Evolutionary conservation across 2,797 vertebrate species (phyloP).

Genomic region (Aplochiton taeniatus): DNA sequence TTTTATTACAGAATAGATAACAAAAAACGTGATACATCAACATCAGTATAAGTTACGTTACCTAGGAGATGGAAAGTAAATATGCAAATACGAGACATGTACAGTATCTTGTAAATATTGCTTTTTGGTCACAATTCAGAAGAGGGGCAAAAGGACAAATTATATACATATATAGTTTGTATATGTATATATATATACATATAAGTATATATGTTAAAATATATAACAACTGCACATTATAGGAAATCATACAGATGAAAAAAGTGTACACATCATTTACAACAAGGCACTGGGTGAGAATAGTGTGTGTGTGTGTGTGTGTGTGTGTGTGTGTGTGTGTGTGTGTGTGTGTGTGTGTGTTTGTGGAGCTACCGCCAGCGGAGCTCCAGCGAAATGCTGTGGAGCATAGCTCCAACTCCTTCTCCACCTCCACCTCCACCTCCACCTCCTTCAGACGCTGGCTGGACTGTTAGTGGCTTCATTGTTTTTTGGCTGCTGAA

Average conservation of each 20-base stretch:
- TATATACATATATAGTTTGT: conserved; percentile 85
- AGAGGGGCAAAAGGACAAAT: conserved; percentile 66
- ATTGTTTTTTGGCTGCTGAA: too few relatives aligned
- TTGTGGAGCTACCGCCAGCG: conserved; percentile 88
- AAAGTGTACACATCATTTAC: conserved; percentile 71
- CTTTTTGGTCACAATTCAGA: conserved; percentile 54
- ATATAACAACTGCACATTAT: conserved; percentile 84
- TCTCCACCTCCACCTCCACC: background rate
- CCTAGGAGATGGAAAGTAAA: background rate
- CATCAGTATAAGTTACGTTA: conserved; percentile 17
- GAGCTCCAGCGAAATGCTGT: conserved; percentile 75
- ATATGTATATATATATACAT: conserved; percentile 66
- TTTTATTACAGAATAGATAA: conserved; percentile 51
- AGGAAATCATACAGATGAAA: conserved; percentile 68
- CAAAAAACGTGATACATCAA: conserved; percentile 31
- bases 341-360: too few relatives aligned
- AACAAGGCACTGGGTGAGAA: conserved; percentile 61
- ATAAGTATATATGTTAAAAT: conserved; percentile 63
- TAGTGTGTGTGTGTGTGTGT: conserved; percentile 60
- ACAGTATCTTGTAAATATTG: conserved; percentile 24
- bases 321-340: too few relatives aligned
- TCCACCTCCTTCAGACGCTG: too few relatives aligned
- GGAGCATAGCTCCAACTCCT: conserved; percentile 2
- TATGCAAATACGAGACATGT: conserved; percentile 45
- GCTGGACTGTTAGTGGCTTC: too few relatives aligned